Base-by-base conservation (phyloP, 2,113 vertebrate genomes). In the Cygnus atratus region DNA sequence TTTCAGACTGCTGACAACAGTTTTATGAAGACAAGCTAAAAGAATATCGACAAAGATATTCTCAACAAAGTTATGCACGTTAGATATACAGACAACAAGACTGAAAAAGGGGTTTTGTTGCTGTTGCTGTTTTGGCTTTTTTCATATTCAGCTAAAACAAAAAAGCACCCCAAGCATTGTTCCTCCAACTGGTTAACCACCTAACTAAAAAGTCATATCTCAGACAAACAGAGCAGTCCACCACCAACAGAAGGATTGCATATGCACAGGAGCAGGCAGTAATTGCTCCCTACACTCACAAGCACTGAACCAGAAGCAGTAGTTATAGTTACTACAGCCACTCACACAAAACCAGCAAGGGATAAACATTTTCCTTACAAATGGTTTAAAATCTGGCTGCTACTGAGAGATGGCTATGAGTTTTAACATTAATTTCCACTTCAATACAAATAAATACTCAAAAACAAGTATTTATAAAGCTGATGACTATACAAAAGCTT, bases 1-100 rank as follows among this genome's bases (percentile, higher is more conserved):
- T 65, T 81, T 61, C 70, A 70, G 74, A 61, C 3, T 35, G 26
- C 33, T 3, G 0, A 48, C 55, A 70, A 21, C 8, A 2, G 5
- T 15, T 88, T 17, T 31, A 19, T 37, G 14, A 29, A 75, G 24
- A 75, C 5, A 13, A 24, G 9, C 31, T 24, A 37, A 3, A 54
- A 48, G 0, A 61, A 11, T 10, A 66, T 13, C 7, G 48, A 63
- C 16, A 59, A 35, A 61, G 13, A n/a, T 8, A 33, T 4, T 44
- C 18, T 35, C 4, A 62, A 17, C 9, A 3, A 55, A 66, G 29
- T 48, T 39, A 63, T 0, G 0, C 7, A 1, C 13, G 58, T 67
- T 5, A 7, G 15, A 65, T 8, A 61, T 4, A 50, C 2, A n/a
- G 22, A n/a, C 41, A 52, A 4, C 3, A 48, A 5, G 0, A 58